Evolutionary conservation across 2,888 invertebrate genomes (phyloP).

Genomic region (Pyrrhosoma nymphula): DNA sequence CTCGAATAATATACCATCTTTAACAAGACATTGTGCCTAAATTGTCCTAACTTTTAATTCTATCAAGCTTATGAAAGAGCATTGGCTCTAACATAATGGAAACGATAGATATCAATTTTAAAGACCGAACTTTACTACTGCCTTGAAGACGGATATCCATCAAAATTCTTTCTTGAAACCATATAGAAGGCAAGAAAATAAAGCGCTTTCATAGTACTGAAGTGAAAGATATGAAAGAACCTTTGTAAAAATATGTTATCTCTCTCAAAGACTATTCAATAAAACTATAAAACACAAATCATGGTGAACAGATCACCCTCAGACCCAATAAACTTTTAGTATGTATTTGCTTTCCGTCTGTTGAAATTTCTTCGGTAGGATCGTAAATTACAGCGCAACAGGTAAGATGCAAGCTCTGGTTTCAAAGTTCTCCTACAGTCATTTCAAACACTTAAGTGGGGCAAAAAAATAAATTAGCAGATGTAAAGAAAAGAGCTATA

Average conservation of each 20-base stretch:
- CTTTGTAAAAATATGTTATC: too few species aligned
- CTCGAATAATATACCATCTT: not conserved
- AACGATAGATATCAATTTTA: too few species aligned
- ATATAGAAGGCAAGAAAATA: too few species aligned
- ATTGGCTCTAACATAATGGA: too few species aligned
- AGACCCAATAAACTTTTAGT: not conserved
- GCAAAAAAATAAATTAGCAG: not conserved
- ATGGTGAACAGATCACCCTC: not conserved
- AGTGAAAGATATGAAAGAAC: too few species aligned
- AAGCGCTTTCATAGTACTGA: too few species aligned
- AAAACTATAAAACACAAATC: not conserved
- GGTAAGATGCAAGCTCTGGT: slow-evolving; percentile 8
- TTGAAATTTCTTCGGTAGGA: not conserved
- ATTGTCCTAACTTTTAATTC: not conserved
- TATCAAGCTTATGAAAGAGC: too few species aligned
- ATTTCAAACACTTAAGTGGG: not conserved
- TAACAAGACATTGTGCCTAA: not conserved
- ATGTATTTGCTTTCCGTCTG: not conserved
- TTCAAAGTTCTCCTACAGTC: not conserved
- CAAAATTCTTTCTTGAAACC: too few species aligned
- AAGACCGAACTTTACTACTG: too few species aligned
- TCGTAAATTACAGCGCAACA: slow-evolving; percentile 15
- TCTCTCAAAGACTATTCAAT: too few species aligned
- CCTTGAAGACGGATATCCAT: too few species aligned
- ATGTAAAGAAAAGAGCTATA: not conserved